phyloP scores from a whole-genome alignment of 2,113 vertebrate species.

The Sinocyclocheilus anshuiensis region DNA sequence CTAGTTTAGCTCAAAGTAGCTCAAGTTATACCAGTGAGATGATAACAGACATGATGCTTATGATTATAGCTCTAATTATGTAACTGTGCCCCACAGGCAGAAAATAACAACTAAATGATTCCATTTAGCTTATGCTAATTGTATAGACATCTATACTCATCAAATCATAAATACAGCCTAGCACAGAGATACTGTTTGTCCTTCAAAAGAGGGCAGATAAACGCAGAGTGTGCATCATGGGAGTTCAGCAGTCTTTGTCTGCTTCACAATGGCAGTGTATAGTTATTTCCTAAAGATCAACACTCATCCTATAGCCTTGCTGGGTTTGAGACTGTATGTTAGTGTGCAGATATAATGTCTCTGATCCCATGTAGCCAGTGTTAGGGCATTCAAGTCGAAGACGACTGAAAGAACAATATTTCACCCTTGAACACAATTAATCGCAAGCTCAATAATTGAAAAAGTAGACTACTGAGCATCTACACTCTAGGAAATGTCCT shows the following conservation, averaged over 20 bases:
- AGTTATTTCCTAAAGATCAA: neutral
- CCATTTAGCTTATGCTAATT: constrained; percentile 60
- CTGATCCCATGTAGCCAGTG: neutral
- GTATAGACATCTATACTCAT: constrained; percentile 6
- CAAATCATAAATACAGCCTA: neutral
- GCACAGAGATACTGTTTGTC: neutral
- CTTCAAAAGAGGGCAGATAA: constrained; percentile 6
- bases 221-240: neutral
- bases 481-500: neutral
- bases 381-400: neutral
- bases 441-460: neutral
- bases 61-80: constrained; percentile 2
- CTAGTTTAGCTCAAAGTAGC: neutral
- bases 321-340: neutral
- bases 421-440: neutral
- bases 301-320: neutral
- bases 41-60: neutral
- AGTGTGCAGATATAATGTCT: neutral
- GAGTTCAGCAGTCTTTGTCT: constrained; percentile 2
- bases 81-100: constrained; percentile 45
- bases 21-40: neutral
- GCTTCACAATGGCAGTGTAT: constrained; percentile 10
- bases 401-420: neutral
- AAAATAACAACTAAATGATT: constrained; percentile 64
- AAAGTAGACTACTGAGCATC: neutral